Base-by-base conservation (phyloP, 1,140 invertebrate genomes). In the Danaus plexippus region DNA sequence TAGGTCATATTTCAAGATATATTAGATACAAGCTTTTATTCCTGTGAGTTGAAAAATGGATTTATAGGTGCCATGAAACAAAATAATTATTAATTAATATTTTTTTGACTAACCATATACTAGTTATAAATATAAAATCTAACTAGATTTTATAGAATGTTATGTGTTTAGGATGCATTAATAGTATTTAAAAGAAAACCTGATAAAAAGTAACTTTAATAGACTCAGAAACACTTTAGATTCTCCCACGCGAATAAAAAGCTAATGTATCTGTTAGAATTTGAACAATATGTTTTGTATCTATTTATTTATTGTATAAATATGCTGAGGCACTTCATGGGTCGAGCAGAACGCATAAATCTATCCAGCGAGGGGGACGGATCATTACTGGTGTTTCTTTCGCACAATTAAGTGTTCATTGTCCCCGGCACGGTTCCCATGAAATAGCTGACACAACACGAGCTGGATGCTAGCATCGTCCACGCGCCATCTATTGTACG, bases 371-470 rank as follows among this genome's bases (percentile, higher is more conserved):
- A 68, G 66, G 73, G 72, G 73, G 67, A 65, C 64, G 67, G 57
- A 75, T 79, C 77, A 79, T 84, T 78, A 80, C 76, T 75, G 78
- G 78, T 82, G 73, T 81, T 75, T 66, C 74, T 77, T 74, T 84
- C 80, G 75, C 73, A 74, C 83, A 86, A 86, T 86, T 86, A 84
- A 83, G 70, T 73, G 67, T 52, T 61, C 71, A 81, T 86, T 87
- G 83, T 86, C 67, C 69, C 57, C 61, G 62, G 48, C 64, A 76
- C 59, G 64, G 72, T 87, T 87, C 85, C 83, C 85, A 86, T 86
- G 83, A 83, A 84, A 78, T 77, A 71, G 60, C 72, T 67, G 71
- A 66, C 71, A 76, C 69, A 79, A 77, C 71, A 73, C 62, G 51
- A 66, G 59, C 61, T 72, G 74, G 79, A 77, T 75, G 66, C 70